phyloP scores from a whole-genome alignment of 2,888 invertebrate species.

The Strigamia transsilvanica region DNA sequence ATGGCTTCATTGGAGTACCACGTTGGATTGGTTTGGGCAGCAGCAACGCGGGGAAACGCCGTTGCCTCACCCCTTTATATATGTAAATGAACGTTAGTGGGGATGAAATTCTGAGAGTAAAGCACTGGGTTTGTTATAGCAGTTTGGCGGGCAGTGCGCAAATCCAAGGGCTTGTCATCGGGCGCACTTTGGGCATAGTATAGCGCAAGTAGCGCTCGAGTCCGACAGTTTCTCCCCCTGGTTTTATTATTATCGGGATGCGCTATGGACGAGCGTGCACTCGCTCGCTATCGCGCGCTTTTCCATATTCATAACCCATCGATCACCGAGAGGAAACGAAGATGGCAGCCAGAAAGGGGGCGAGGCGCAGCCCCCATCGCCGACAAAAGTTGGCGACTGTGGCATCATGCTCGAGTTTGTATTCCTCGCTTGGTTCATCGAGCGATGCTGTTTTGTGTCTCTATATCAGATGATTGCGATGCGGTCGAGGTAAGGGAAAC shows the following conservation, averaged over 20 bases:
- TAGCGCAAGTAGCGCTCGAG: background rate
- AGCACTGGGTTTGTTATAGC: constrained; percentile 7
- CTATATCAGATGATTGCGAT: constrained; percentile 47
- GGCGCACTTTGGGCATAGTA: constrained; percentile 17
- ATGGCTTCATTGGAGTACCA: constrained; percentile 41
- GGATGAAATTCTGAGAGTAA: background rate
- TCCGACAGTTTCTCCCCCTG: constrained; percentile 23
- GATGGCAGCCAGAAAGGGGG: constrained; percentile 16
- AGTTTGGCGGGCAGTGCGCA: constrained; percentile 46
- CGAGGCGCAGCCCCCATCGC: background rate
- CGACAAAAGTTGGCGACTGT: constrained; percentile 41
- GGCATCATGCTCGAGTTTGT: constrained; percentile 41
- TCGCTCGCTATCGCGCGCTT: constrained; percentile 51
- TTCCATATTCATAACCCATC: constrained; percentile 53
- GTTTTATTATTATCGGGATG: constrained; percentile 48
- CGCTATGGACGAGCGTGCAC: constrained; percentile 40
- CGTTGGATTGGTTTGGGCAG: constrained; percentile 8
- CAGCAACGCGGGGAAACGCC: background rate
- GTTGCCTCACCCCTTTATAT: constrained; percentile 16
- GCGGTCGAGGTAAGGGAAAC: constrained; percentile 47
- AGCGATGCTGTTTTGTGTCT: constrained; percentile 39
- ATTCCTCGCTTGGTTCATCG: constrained; percentile 46
- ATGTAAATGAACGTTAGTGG: constrained; percentile 23
- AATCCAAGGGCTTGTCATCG: constrained; percentile 43
- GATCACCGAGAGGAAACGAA: constrained; percentile 41